Conservation (phyloP, 2,113 vertebrate species). For the Microtus ochrogaster region DNA sequence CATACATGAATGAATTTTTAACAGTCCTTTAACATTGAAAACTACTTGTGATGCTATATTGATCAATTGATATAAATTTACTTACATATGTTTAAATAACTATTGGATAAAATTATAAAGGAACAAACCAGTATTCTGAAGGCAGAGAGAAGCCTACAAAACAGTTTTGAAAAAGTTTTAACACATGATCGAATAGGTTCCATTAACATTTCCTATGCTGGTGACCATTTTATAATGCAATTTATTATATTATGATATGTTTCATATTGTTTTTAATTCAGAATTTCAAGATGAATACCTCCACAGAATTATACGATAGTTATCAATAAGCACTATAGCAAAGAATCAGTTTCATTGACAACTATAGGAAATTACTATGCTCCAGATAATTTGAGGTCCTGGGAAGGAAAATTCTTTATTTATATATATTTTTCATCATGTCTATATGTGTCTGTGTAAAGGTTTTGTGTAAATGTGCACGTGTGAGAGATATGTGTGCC, state of each 20-base stretch:
- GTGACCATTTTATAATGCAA: not conserved
- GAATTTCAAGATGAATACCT: not conserved
- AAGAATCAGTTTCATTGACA: not conserved
- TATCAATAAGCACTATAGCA: not conserved
- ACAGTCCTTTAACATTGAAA: not conserved
- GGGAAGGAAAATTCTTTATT: not conserved
- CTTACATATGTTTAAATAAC: not conserved
- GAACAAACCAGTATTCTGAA: not conserved
- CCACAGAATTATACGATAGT: not conserved
- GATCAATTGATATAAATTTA: not conserved
- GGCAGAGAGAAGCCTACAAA: not conserved
- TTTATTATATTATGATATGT: not conserved
- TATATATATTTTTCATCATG: not conserved
- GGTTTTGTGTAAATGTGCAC: not conserved
- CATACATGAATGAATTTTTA: not conserved
- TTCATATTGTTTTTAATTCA: not conserved
- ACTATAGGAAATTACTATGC: not conserved
- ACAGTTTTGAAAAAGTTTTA: not conserved
- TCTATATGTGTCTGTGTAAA: not conserved
- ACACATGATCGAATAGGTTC: not conserved
- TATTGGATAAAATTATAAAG: not conserved
- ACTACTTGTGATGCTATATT: not conserved
- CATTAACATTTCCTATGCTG: not conserved
- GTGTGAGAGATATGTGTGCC: not conserved
- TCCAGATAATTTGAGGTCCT: not conserved